Evolutionary conservation across 2,888 invertebrate species (phyloP).

Genomic region (Ypsolopha scabrella): DNA sequence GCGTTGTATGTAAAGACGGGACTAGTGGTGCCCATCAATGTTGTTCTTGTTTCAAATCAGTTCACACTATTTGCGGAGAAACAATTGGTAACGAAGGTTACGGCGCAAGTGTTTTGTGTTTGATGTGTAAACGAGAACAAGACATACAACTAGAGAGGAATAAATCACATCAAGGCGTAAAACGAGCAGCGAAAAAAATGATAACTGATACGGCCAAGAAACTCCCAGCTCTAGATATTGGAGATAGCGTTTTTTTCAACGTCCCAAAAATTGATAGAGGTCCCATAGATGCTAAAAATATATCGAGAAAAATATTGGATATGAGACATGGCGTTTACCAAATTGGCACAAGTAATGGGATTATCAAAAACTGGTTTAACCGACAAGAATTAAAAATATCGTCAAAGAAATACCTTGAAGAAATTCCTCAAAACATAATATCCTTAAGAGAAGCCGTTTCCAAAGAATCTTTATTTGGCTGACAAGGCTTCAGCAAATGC

Average conservation of each 20-base stretch:
- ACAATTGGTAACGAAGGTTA: constrained; percentile 2
- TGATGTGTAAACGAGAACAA: constrained; percentile 7
- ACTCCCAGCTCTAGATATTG: too few relatives aligned
- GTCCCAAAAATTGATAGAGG: too few relatives aligned
- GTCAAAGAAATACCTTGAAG: not conserved
- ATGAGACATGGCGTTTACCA: constrained; percentile 5
- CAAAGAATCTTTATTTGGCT: constrained; percentile 2
- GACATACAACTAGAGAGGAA: constrained; percentile 3
- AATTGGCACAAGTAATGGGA: constrained; percentile 4
- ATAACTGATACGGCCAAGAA: constrained; percentile 6
- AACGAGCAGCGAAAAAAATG: constrained; percentile 9
- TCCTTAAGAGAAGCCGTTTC: constrained; percentile 1
- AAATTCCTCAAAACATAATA: constrained; percentile 1
- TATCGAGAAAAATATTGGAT: constrained; percentile 5
- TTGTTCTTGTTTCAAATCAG: not conserved
- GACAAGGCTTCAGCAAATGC: constrained; percentile 2
- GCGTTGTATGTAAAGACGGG: not conserved
- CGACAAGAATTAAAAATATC: constrained; percentile 5
- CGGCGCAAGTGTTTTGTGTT: constrained; percentile 5
- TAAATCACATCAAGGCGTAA: constrained; percentile 6
- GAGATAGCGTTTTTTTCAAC: too few relatives aligned
- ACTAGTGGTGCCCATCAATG: constrained; percentile 1
- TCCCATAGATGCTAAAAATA: too few relatives aligned
- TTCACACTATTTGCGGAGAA: constrained; percentile 1
- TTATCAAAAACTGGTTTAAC: constrained; percentile 6